Conservation (phyloP, 1,140 invertebrate genomes). For the Camponotus floridanus region DNA sequence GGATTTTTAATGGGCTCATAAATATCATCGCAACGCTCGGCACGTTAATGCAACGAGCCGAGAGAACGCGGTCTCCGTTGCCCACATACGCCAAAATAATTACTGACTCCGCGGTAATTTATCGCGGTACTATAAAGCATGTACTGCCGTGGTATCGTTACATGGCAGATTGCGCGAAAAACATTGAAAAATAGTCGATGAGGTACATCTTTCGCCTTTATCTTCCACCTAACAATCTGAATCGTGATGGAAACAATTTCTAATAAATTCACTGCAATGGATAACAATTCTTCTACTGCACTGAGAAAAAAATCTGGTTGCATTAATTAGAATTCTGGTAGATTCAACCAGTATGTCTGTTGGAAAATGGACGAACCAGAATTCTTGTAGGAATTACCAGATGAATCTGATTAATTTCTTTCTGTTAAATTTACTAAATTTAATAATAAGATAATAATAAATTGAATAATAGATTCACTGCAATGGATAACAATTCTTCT, state of each 20-base stretch:
- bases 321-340: no score
- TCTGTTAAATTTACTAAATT: no score
- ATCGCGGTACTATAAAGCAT: slow-evolving; percentile 39
- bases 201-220: slow-evolving; percentile 1
- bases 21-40: slow-evolving; percentile 36
- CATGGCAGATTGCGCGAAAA: neutral
- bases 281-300: neutral
- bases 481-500: no score
- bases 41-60: slow-evolving; percentile 11
- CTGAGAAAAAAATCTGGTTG: no score
- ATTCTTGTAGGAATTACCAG: no score
- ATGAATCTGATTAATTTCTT: no score
- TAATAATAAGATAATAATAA: no score
- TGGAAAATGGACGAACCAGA: no score
- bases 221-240: neutral
- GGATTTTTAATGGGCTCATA: slow-evolving; percentile 55
- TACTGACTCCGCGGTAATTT: slow-evolving; percentile 51
- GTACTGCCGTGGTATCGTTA: slow-evolving; percentile 21
- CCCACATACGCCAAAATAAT: slow-evolving; percentile 49
- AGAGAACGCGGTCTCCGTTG: slow-evolving; percentile 13
- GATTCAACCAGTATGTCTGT: no score
- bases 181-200: slow-evolving; percentile 16
- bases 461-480: no score
- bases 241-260: slow-evolving; percentile 29
- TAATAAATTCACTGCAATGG: slow-evolving; percentile 13